phyloP scores from a whole-genome alignment of 2,888 invertebrate species.

The Diploptera punctata region DNA sequence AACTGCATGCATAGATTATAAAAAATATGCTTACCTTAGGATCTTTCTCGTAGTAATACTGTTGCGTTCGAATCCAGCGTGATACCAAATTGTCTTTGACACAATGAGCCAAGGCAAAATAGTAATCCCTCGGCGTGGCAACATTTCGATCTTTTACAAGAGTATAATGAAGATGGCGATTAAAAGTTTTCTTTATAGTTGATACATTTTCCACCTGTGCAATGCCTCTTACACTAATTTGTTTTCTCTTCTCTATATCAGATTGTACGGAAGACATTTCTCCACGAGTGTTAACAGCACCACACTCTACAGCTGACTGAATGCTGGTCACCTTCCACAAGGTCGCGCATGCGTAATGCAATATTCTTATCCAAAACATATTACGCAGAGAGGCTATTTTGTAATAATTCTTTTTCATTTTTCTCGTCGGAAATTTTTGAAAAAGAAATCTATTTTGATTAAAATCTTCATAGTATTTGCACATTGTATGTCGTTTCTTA shows the following conservation, averaged over 20 bases:
- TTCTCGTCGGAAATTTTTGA: not conserved
- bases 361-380: not conserved
- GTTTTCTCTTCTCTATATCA: constrained; percentile 91
- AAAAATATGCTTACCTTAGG: constrained; percentile 82
- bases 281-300: not conserved
- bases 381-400: not conserved
- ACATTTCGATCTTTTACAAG: constrained; percentile 99
- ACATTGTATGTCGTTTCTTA: too few species aligned
- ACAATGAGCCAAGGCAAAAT: constrained; percentile 96
- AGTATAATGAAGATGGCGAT: constrained; percentile 98
- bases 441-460: not conserved
- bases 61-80: constrained; percentile 99
- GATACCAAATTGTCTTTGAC: constrained; percentile 98
- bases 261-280: constrained; percentile 48
- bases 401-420: not conserved
- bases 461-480: too few species aligned
- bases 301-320: constrained; percentile 17
- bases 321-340: constrained; percentile 39
- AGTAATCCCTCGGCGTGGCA: constrained; percentile 96
- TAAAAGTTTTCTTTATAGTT: constrained; percentile 98
- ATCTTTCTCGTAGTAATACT: constrained; percentile 98
- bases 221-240: constrained; percentile 97
- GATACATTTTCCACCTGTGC: constrained; percentile 96
- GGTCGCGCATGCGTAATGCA: constrained; percentile 33
- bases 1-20: too few species aligned